phyloP scores from a whole-genome alignment of 30 jellyfish, hydroid and myxozoan genomes.

The Catostylus mosaicus region DNA sequence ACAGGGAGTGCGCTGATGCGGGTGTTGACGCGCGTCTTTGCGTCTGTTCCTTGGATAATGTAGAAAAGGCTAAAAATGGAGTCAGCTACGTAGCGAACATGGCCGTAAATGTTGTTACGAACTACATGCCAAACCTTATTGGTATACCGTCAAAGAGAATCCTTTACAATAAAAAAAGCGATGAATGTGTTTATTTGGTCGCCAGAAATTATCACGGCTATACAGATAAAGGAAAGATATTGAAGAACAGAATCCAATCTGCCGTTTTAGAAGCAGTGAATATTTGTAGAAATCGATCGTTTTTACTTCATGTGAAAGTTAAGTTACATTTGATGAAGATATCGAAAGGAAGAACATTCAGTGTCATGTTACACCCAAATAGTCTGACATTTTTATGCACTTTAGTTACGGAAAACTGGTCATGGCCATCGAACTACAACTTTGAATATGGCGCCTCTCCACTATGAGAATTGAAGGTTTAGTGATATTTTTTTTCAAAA shows the following conservation, averaged over 20 bases:
- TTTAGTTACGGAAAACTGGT: slow-evolving; percentile 35
- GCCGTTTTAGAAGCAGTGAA: slow-evolving; percentile 35
- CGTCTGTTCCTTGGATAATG: slow-evolving; percentile 51
- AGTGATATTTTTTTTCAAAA: no score
- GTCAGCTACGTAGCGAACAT: neutral
- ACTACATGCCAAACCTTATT: slow-evolving; percentile 34
- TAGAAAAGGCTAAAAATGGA: slow-evolving; percentile 5
- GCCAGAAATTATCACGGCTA: slow-evolving; percentile 31
- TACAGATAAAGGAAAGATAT: slow-evolving; percentile 7
- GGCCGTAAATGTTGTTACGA: slow-evolving; percentile 11
- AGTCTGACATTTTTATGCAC: slow-evolving; percentile 1
- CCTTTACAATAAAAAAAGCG: slow-evolving; percentile 27
- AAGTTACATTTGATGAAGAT: slow-evolving; percentile 26
- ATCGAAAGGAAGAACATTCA: neutral
- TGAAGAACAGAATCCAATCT: neutral
- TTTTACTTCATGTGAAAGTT: neutral
- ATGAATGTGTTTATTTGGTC: slow-evolving; percentile 28
- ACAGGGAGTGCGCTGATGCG: slow-evolving; percentile 67
- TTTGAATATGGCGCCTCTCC: slow-evolving; percentile 18
- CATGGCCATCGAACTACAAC: slow-evolving; percentile 41
- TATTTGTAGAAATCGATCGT: slow-evolving; percentile 24
- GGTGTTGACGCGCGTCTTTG: slow-evolving; percentile 63
- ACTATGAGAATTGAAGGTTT: neutral
- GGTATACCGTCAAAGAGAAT: slow-evolving; percentile 22
- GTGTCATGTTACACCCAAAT: slow-evolving; percentile 4